Conservation (phyloP, 2,113 vertebrate species). For the Scomber japonicus region DNA sequence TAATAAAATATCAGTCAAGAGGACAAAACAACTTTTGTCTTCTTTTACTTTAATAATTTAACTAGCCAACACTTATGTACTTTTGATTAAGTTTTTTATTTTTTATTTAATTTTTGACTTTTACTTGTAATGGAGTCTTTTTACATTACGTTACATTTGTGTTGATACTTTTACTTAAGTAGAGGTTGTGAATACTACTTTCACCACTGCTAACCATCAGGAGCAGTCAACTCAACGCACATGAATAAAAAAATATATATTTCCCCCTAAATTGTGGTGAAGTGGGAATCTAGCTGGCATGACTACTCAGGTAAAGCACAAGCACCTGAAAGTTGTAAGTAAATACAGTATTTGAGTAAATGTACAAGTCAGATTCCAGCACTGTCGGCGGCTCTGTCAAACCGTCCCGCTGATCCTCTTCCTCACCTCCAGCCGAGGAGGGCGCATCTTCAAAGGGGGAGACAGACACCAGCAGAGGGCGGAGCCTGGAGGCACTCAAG, state of each 20-base stretch:
- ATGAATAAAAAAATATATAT: background rate
- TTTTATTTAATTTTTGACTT: no score
- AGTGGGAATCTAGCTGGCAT: background rate
- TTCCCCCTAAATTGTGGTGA: background rate
- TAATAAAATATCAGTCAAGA: no score
- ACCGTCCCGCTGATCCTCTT: background rate
- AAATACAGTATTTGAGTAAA: background rate
- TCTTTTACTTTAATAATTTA: no score
- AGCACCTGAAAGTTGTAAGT: background rate
- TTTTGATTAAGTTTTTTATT: no score
- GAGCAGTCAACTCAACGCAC: background rate
- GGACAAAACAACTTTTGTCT: no score
- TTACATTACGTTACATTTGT: no score
- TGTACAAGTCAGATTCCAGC: background rate
- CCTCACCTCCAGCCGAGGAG: constrained; percentile 41
- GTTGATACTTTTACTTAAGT: no score
- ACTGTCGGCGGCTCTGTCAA: background rate
- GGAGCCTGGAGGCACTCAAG: constrained; percentile 62
- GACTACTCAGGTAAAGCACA: background rate
- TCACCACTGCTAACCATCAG: no score
- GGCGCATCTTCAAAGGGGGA: constrained; percentile 38
- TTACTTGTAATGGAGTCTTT: no score
- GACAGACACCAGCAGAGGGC: constrained; percentile 39
- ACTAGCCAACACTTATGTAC: no score
- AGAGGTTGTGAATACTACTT: no score